These are phyloP conservation scores for Gobionotothen gibberifrons DNA, from an alignment of 2,797 vertebrate genomes.

Conservation along the genomic window DNA sequence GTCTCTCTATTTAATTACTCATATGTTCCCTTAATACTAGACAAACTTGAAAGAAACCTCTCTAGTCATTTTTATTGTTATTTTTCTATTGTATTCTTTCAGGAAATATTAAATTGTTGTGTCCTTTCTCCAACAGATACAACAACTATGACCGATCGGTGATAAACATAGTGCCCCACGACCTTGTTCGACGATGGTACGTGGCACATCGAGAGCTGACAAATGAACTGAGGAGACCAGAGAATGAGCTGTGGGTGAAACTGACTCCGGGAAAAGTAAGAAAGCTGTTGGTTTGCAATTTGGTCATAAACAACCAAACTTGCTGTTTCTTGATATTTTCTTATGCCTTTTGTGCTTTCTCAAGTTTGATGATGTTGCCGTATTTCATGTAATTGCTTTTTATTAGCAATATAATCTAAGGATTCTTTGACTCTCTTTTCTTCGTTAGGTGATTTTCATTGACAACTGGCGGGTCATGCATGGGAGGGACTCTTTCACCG, in stretches of 20 bases:
- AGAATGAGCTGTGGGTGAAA: slow-evolving; percentile 96
- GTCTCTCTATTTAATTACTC: neutral
- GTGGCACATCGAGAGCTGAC: slow-evolving; percentile 89
- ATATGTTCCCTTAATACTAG: too few species aligned
- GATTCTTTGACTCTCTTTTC: slow-evolving; percentile 5
- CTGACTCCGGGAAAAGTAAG: slow-evolving; percentile 92
- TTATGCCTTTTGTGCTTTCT: too few species aligned
- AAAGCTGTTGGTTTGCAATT: neutral
- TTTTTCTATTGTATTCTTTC: neutral
- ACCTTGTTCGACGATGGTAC: slow-evolving; percentile 90
- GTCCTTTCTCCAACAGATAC: slow-evolving; percentile 82
- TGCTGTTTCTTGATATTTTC: too few species aligned
- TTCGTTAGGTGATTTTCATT: slow-evolving; percentile 88
- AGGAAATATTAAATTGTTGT: neutral
- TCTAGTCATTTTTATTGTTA: too few species aligned
- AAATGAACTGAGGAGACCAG: slow-evolving; percentile 86
- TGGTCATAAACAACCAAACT: too few species aligned
- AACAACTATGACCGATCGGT: slow-evolving; percentile 94
- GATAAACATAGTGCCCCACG: slow-evolving; percentile 89
- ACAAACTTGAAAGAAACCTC: too few species aligned
- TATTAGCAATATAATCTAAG: too few species aligned
- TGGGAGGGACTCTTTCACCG: slow-evolving; percentile 93
- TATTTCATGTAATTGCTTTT: too few species aligned
- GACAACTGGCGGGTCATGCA: slow-evolving; percentile 96
- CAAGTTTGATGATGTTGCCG: too few species aligned